phyloP scores from a whole-genome alignment of 2,113 vertebrate genomes.

The Poeciliopsis occidentalis region DNA sequence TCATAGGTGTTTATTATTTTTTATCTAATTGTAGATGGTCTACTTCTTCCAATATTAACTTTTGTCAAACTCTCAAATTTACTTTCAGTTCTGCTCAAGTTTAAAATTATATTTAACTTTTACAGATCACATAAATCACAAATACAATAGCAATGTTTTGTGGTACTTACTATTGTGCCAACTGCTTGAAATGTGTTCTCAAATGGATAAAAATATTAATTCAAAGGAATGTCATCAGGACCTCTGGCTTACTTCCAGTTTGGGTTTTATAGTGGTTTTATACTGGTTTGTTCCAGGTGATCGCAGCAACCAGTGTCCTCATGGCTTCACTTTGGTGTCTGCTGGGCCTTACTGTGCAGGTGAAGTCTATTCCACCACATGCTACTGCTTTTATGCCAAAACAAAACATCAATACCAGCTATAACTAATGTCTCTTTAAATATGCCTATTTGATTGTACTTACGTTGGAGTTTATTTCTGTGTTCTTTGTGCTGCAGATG shows the following conservation, averaged over 20 bases:
- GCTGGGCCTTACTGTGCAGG: conserved; percentile 91
- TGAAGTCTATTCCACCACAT: conserved; percentile 53
- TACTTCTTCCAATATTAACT: no score
- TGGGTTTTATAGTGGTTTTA: not conserved
- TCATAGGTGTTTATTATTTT: no score
- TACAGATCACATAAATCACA: not conserved
- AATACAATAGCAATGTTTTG: not conserved
- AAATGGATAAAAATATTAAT: not conserved
- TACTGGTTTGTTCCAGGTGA: conserved; percentile 82
- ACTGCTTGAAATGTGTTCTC: no score
- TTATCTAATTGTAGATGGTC: no score
- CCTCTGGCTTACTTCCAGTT: not conserved
- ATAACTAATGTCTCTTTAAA: not conserved
- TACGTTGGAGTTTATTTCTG: not conserved
- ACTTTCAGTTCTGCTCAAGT: not conserved
- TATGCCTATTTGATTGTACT: not conserved
- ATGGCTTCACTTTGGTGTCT: conserved; percentile 87
- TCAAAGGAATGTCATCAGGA: not conserved
- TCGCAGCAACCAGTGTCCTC: conserved; percentile 92
- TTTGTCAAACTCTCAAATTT: no score
- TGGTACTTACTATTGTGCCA: not conserved
- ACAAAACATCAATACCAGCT: not conserved
- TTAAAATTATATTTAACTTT: not conserved
- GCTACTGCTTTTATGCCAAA: not conserved
- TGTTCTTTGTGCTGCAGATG: conserved; percentile 80